Evolutionary conservation across 2,888 invertebrate species (phyloP).

Genomic region (Metellina segmentata): DNA sequence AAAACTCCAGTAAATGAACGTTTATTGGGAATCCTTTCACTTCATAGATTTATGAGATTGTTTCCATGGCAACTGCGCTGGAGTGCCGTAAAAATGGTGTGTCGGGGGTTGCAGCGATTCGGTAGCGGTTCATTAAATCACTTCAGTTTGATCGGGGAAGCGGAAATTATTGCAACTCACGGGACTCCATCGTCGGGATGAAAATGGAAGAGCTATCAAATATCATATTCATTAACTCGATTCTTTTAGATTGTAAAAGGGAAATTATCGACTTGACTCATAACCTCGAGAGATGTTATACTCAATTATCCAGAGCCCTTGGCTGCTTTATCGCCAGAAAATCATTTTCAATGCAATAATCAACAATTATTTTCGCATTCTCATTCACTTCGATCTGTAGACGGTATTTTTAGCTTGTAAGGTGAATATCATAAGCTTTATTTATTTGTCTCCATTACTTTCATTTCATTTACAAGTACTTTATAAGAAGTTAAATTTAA

Average conservation of each 20-base stretch:
- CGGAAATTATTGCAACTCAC: slow-evolving; percentile 42
- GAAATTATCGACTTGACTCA: background rate
- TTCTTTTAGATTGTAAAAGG: background rate
- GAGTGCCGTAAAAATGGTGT: slow-evolving; percentile 48
- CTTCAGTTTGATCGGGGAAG: slow-evolving; percentile 55
- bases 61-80: slow-evolving; percentile 39
- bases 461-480: background rate
- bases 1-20: slow-evolving; percentile 24
- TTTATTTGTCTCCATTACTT: background rate
- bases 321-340: background rate
- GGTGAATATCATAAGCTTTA: background rate
- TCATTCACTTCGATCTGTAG: background rate
- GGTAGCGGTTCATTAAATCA: slow-evolving; percentile 58
- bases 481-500: too few relatives aligned
- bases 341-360: background rate
- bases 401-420: background rate
- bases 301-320: background rate
- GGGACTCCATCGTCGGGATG: slow-evolving; percentile 30
- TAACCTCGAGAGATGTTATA: background rate
- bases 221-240: slow-evolving; percentile 16
- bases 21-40: slow-evolving; percentile 48
- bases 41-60: slow-evolving; percentile 45
- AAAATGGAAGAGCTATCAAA: slow-evolving; percentile 26
- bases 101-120: slow-evolving; percentile 16
- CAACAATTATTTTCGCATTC: background rate